Base-by-base conservation (phyloP, 2,888 invertebrate genomes). In the Agrypnus murinus region DNA sequence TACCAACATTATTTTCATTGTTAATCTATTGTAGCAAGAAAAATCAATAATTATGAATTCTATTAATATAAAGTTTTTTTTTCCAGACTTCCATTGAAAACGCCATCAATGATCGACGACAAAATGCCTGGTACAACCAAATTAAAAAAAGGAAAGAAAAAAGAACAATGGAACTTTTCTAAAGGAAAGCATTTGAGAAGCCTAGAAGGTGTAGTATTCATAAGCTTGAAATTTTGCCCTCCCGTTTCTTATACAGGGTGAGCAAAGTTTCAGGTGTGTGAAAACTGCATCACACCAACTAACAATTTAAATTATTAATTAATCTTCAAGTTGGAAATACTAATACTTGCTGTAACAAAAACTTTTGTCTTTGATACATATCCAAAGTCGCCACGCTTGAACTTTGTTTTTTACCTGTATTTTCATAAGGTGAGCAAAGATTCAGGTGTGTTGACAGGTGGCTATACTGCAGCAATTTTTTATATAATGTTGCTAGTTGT, bases 231-330 rank as follows among this genome's bases (percentile, higher is more conserved):
- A 92, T 90, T 88, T 92, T 93, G 92, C 93, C 92, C 91, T 88
- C 88, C 92, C 92, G 89, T 92, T 86, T 87, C 77, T 86, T 80
- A 75, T 79, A 86, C 85, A 86, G 92, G 93, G 92, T 93, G 93
- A 93, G 93, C 93, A 93, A 93, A 93, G 92, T 92, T 93, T 93
- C 93, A 93, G 93, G 93, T 93, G 93, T 92, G 92, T 92, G 77
- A 77, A 81, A 81, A 75, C 72, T n/a, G n/a, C 10, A 50, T 6
- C 32, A 12, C 15, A 25, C 5, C 5, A 25, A n/a, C n/a, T n/a
- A n/a, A n/a, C n/a, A n/a, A n/a, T n/a, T n/a, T n/a, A n/a, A n/a
- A n/a, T n/a, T n/a, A n/a, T n/a, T n/a, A n/a, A n/a, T n/a, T n/a
- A n/a, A n/a, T n/a, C n/a, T n/a, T n/a, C n/a, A n/a, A n/a, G n/a